Percentiles rank a stretch among this genome's conserved stretches.
Evolutionary conservation across 2,888 invertebrate species (phyloP).

Genomic region (Rhabditoides inermis): DNA sequence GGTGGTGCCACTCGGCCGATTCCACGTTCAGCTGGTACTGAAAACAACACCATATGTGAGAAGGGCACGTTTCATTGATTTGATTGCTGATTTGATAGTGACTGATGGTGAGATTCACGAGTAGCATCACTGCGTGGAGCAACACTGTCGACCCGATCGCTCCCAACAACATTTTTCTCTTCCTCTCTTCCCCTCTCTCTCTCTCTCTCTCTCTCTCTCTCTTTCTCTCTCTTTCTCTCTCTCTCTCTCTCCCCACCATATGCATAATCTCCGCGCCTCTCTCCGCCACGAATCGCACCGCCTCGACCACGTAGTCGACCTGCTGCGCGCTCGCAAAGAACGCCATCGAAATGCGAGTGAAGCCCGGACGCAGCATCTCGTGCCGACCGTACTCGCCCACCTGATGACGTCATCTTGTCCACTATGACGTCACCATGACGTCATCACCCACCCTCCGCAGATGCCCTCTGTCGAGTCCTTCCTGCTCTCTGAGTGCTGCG

Average conservation of each 20-base stretch:
- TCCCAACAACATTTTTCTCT: too few relatives aligned
- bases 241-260: constrained; percentile 10
- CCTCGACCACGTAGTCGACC: constrained; percentile 63
- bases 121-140: too few relatives aligned
- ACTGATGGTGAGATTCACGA: too few relatives aligned
- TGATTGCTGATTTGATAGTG: too few relatives aligned
- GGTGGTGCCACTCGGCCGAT: constrained; percentile 81
- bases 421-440: neutral
- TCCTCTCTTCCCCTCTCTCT: neutral
- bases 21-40: constrained; percentile 78
- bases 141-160: too few relatives aligned
- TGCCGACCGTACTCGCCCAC: constrained; percentile 55
- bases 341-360: constrained; percentile 74
- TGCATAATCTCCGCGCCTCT: constrained; percentile 80
- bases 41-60: neutral
- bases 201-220: neutral
- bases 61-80: too few relatives aligned
- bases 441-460: constrained; percentile 51
- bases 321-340: constrained; percentile 75
- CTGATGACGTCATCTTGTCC: too few relatives aligned
- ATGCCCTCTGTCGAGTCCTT: constrained; percentile 59
- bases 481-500: constrained; percentile 63
- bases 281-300: constrained; percentile 75
- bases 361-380: constrained; percentile 63
- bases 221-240: neutral